A percentile compares a stretch with the other conserved stretches of the same genome.
These are phyloP conservation scores for Sciurus vulgaris DNA, from an alignment of 2,797 vertebrate species.

Conservation along the genomic window DNA sequence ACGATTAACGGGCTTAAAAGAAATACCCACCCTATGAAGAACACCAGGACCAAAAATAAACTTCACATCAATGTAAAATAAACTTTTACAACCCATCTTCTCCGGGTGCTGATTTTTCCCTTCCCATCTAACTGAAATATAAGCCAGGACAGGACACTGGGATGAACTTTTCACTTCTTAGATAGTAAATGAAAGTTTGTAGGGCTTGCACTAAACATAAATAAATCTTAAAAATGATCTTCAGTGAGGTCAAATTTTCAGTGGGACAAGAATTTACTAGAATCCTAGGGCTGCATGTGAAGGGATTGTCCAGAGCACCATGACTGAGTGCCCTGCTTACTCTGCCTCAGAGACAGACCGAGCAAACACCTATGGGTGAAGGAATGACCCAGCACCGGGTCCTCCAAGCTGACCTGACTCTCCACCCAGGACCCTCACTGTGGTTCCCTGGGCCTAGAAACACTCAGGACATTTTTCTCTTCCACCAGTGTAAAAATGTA, in stretches of 20 bases:
- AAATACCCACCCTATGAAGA: slow-evolving; percentile 59
- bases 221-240: not conserved
- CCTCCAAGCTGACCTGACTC: not conserved
- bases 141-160: slow-evolving; percentile 22
- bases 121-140: slow-evolving; percentile 33
- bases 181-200: slow-evolving; percentile 25
- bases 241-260: not conserved
- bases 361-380: not conserved
- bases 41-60: slow-evolving; percentile 75
- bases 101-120: not conserved
- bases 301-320: not conserved
- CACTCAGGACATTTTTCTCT: not conserved
- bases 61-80: slow-evolving; percentile 48
- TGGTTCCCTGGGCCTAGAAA: not conserved
- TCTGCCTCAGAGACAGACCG: not conserved
- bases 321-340: not conserved
- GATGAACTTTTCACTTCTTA: slow-evolving; percentile 74
- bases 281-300: not conserved
- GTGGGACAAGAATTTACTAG: not conserved
- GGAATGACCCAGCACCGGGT: not conserved
- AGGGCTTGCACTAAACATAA: slow-evolving; percentile 5
- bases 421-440: not conserved
- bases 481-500: not conserved
- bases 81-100: slow-evolving; percentile 60
- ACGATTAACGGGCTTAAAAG: slow-evolving; percentile 57